Conservation (phyloP, 2,888 invertebrate genomes). For the Parnassius apollo region DNA sequence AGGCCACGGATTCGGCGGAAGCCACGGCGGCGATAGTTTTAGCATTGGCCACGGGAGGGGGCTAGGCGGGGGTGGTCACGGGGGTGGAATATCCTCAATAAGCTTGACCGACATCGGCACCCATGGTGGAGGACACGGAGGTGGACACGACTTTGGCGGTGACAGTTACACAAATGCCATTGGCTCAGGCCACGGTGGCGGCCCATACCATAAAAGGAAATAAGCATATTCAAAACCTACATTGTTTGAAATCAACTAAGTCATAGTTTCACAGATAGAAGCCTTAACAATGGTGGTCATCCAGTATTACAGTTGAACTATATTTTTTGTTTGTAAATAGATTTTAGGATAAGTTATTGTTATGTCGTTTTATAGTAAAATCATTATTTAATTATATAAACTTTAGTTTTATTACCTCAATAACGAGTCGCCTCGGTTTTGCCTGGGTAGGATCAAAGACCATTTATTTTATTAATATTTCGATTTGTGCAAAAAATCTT, state of each 20-base stretch:
- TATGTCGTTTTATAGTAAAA: constrained; percentile 51
- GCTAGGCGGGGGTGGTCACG: constrained; percentile 35
- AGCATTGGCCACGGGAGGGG: constrained; percentile 33
- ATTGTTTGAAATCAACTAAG: constrained; percentile 55
- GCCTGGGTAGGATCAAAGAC: too few relatives aligned
- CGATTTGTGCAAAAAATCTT: too few relatives aligned
- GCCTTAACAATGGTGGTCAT: constrained; percentile 37
- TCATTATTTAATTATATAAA: constrained; percentile 43
- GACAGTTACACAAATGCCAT: constrained; percentile 71
- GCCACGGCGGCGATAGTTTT: constrained; percentile 34
- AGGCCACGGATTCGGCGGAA: constrained; percentile 32
- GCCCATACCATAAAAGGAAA: constrained; percentile 66
- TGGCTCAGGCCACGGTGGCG: constrained; percentile 72
- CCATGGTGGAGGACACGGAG: constrained; percentile 34
- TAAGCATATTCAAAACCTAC: constrained; percentile 33
- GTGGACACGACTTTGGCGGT: constrained; percentile 45
- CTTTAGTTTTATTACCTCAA: constrained; percentile 25
- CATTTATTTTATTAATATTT: too few relatives aligned
- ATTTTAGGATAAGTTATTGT: constrained; percentile 63
- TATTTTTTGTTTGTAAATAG: constrained; percentile 58
- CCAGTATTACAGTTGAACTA: constrained; percentile 47
- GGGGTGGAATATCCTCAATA: constrained; percentile 16
- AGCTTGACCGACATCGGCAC: constrained; percentile 27
- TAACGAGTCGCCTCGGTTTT: too few relatives aligned
- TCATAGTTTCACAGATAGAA: constrained; percentile 49